A percentile compares a stretch with the other conserved stretches of the same genome.
phyloP scores from a whole-genome alignment of 35 echinoderm and acorn worm genomes.

The Hemicentrotus pulcherrimus region DNA sequence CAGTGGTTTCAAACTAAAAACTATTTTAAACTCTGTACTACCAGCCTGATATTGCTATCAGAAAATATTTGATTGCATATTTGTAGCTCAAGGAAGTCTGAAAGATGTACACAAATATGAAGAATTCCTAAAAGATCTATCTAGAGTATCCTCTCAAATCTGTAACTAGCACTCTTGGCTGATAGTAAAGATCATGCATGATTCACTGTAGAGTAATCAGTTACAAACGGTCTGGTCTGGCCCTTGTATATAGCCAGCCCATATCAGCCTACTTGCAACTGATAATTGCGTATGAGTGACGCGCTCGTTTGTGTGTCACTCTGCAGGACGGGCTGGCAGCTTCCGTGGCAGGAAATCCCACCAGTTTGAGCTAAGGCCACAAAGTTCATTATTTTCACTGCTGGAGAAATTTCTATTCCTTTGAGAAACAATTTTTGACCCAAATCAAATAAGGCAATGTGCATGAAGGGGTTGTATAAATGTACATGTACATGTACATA shows the following conservation, averaged over 20 bases:
- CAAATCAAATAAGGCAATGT: background rate
- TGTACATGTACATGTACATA: background rate
- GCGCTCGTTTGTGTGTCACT: constrained; percentile 47
- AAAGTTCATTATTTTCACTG: constrained; percentile 47
- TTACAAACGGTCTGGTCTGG: background rate
- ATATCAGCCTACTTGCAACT: background rate
- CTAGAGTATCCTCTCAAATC: background rate
- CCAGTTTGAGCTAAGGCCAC: constrained; percentile 50
- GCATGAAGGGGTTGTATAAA: background rate
- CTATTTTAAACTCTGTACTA: no score
- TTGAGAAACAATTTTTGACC: background rate
- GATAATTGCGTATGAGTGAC: constrained; percentile 26
- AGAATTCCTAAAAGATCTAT: background rate
- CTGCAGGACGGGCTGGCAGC: constrained; percentile 36
- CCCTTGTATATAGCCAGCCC: constrained; percentile 4
- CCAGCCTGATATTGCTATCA: no score
- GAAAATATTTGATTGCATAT: background rate
- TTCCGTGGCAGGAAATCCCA: constrained; percentile 55
- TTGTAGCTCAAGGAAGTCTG: background rate
- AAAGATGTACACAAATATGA: background rate
- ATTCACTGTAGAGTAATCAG: constrained; percentile 37
- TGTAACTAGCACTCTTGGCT: background rate
- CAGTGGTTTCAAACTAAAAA: no score
- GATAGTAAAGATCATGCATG: constrained; percentile 20
- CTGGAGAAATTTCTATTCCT: constrained; percentile 18